Percentiles rank a stretch among this genome's conserved stretches.
phyloP scores from a whole-genome alignment of 2,888 invertebrate species.

The Salpingus planirostris region DNA sequence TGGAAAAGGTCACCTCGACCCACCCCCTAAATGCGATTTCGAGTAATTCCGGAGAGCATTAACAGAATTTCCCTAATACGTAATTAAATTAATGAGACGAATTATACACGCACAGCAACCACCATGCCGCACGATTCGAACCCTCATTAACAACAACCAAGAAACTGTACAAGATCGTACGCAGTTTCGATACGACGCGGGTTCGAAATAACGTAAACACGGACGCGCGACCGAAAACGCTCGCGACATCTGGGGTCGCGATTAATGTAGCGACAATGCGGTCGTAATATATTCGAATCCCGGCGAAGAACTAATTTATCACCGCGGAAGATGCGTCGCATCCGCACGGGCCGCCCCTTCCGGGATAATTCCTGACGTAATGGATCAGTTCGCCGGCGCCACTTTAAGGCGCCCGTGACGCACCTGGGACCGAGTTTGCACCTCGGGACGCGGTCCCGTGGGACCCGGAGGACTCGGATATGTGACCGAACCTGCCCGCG shows the following conservation, averaged over 20 bases:
- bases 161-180: constrained; percentile 8
- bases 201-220: too few species aligned
- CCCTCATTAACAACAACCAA: too few species aligned
- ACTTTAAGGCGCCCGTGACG: constrained; percentile 25
- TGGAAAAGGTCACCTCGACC: too few species aligned
- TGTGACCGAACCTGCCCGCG: neutral
- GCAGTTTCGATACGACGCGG: constrained; percentile 12
- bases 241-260: constrained; percentile 24
- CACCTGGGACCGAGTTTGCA: constrained; percentile 24
- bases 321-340: constrained; percentile 10
- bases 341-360: constrained; percentile 11
- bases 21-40: constrained; percentile 1
- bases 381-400: constrained; percentile 25
- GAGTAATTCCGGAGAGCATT: constrained; percentile 5
- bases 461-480: constrained; percentile 6
- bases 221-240: constrained; percentile 22
- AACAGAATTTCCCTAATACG: constrained; percentile 14
- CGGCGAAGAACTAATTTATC: constrained; percentile 28
- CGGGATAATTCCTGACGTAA: constrained; percentile 23
- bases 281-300: constrained; percentile 31
- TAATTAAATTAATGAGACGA: constrained; percentile 19
- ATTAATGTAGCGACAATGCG: constrained; percentile 33
- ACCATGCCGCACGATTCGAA: too few species aligned
- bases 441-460: constrained; percentile 6
- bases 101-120: constrained; percentile 12